Base-by-base conservation (phyloP, 2,113 vertebrate genomes). In the Gadus macrocephalus region DNA sequence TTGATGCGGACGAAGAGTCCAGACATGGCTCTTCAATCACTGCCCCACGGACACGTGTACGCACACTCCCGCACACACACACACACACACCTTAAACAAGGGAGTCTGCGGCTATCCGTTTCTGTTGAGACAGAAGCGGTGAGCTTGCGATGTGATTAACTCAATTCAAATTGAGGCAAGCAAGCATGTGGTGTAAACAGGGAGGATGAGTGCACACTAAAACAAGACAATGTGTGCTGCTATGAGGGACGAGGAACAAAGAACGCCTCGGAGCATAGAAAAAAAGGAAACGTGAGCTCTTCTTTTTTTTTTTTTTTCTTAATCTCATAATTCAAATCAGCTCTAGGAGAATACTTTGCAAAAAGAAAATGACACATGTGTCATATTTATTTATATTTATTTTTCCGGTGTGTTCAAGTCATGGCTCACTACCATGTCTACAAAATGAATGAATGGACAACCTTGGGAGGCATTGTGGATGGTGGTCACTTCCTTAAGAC, bases 1-100 rank as follows among this genome's bases (percentile, higher is more conserved):
- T 58, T 66, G 59, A 71, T 63, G 66, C 70, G 73, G 72, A 76
- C n/a, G 15, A 74, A 59, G 53, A 68, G 38, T n/a, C 58, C 53
- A 70, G 35, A 62, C 20, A 17, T 70, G 5, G 11, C 15, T 31
- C 20, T 22, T 59, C 25, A 38, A 11, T 67, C 59, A 35, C 68
- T 61, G 74, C 0, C 25, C 38, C 25, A 58, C 53, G 17, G 5
- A 28, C 66, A 68, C 66, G 16, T 20, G n/a, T 12, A n/a, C 8
- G 16, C 53, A 55, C 66, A 27, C 19, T 8, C 66, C 55, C 15
- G 55, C 53, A 15, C 53, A 67, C 1, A 17, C 15, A 7, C 31
- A 19, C 56, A 68, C 25, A 68, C 53, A 68, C 27, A 59, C 55
- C 42, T 49, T 49, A 49, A 49, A 49, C 42, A 49, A 14, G 62